Conservation (phyloP, 2,888 invertebrate genomes). For the Ichneumon xanthorius region DNA sequence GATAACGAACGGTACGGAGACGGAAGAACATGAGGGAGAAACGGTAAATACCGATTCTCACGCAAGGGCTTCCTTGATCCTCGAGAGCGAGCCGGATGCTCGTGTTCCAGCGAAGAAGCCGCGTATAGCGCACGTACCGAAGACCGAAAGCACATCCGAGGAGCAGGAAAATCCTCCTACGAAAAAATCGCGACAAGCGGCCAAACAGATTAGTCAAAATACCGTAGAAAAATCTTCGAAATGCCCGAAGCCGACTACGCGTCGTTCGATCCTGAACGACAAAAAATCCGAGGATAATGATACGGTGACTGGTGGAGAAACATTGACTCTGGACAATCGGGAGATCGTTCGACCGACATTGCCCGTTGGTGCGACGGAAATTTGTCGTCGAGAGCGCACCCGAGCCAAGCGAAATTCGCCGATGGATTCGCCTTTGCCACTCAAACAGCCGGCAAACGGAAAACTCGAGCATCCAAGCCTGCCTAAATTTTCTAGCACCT, state of each 20-base stretch:
- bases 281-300: neutral
- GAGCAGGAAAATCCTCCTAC: neutral
- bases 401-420: neutral
- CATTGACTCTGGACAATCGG: neutral
- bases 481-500: neutral
- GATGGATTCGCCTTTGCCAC: neutral
- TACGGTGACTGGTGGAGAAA: neutral
- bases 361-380: neutral
- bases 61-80: neutral
- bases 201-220: neutral
- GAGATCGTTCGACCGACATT: neutral
- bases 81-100: conserved; percentile 5
- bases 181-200: neutral
- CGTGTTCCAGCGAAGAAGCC: conserved; percentile 67
- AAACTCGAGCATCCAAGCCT: neutral
- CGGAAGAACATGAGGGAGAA: neutral
- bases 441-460: neutral
- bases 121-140: conserved; percentile 75
- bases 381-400: neutral
- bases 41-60: neutral
- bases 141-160: conserved; percentile 25
- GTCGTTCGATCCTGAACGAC: neutral
- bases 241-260: neutral
- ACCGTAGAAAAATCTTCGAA: neutral
- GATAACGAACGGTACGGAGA: conserved; percentile 19